phyloP scores from a whole-genome alignment of 1,140 invertebrate species.

The Galendromus occidentalis region DNA sequence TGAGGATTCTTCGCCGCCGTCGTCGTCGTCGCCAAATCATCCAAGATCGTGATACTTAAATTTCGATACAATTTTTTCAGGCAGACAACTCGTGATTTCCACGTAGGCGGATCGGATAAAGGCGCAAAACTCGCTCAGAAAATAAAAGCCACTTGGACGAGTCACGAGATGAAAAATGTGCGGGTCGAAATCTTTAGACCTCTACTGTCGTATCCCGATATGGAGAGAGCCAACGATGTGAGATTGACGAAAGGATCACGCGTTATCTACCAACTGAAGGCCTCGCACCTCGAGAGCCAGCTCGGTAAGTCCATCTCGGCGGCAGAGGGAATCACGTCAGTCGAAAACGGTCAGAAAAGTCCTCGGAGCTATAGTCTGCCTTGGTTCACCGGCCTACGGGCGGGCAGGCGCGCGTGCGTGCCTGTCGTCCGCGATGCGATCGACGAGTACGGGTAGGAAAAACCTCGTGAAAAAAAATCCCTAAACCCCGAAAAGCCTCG shows the following conservation, averaged over 20 bases:
- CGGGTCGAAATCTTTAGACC: background rate
- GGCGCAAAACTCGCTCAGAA: background rate
- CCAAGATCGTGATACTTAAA: no score
- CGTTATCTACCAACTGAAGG: background rate
- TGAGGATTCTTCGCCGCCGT: no score
- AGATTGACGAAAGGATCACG: background rate
- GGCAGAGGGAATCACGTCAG: no score
- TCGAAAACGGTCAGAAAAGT: no score
- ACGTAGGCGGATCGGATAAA: constrained; percentile 1
- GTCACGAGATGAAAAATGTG: background rate
- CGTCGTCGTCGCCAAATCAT: no score
- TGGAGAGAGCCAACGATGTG: background rate
- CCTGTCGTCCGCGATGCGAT: no score
- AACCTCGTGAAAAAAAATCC: no score
- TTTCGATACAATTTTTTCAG: background rate
- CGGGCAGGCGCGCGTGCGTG: no score
- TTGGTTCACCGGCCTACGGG: no score
- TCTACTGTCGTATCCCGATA: background rate
- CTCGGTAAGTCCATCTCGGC: background rate
- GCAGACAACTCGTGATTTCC: background rate
- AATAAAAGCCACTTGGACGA: background rate
- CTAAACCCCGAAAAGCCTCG: no score
- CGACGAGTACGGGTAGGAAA: no score
- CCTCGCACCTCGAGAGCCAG: background rate
- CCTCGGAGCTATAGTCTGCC: no score